A percentile compares a stretch with the other conserved stretches of the same genome.
These are phyloP conservation scores for Morpho helenor DNA, from an alignment of 2,888 invertebrate genomes.

Conservation along the genomic window DNA sequence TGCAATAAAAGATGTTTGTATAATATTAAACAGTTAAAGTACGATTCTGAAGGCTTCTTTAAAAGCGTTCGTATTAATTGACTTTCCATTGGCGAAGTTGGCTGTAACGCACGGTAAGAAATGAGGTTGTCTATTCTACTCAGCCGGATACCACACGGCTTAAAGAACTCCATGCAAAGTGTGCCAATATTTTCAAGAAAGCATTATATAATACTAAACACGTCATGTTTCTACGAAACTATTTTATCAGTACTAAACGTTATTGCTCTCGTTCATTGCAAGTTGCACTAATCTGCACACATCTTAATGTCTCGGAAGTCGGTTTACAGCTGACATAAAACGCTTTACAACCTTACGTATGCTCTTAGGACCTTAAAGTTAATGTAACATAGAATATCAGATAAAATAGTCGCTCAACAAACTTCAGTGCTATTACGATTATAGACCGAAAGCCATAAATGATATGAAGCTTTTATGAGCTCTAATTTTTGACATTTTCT, in stretches of 20 bases:
- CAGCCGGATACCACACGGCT: too few species aligned
- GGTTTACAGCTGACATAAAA: constrained; percentile 25
- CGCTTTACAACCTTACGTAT: constrained; percentile 19
- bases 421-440: neutral
- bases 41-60: too few species aligned
- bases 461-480: too few species aligned
- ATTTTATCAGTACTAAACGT: neutral
- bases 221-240: constrained; percentile 2
- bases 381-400: constrained; percentile 16
- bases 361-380: constrained; percentile 18
- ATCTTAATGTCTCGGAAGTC: constrained; percentile 22
- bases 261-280: constrained; percentile 10
- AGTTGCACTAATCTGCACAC: constrained; percentile 22
- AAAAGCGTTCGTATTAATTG: too few species aligned
- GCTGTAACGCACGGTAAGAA: too few species aligned
- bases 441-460: too few species aligned
- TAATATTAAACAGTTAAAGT: too few species aligned
- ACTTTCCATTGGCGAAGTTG: too few species aligned
- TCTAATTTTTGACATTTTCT: too few species aligned
- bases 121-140: too few species aligned
- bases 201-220: constrained; percentile 1
- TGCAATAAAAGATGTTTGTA: neutral
- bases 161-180: too few species aligned
- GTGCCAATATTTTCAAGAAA: neutral
- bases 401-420: constrained; percentile 20